Percentiles rank a stretch among this genome's conserved stretches.
Evolutionary conservation across 2,888 invertebrate species (phyloP).

Genomic region (Pelosia muscerda): DNA sequence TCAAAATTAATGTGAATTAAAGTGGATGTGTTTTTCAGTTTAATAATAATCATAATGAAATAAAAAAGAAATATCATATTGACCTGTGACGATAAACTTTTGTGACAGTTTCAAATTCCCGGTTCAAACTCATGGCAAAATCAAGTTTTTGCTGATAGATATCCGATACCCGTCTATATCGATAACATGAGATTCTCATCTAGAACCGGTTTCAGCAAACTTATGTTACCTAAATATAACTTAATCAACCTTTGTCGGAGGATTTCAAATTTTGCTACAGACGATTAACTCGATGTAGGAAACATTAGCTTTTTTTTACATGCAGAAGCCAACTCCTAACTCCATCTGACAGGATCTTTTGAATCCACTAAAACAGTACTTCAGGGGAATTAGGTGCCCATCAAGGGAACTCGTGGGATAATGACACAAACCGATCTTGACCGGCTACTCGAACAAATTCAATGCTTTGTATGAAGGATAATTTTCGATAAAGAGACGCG

Average conservation of each 20-base stretch:
- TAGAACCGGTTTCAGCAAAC: constrained; percentile 7
- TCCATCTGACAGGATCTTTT: not conserved
- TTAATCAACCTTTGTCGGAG: not conserved
- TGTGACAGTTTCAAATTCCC: constrained; percentile 15
- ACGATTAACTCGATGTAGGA: not conserved
- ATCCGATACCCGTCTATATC: not conserved
- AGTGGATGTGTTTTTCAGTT: not conserved
- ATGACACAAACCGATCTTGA: not conserved
- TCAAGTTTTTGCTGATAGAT: constrained; percentile 5
- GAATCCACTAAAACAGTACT: not conserved
- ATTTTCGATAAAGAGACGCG: not conserved
- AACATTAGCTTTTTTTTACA: not conserved
- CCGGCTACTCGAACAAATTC: not conserved
- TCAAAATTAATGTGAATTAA: not conserved
- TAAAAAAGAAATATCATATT: not conserved
- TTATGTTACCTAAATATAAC: constrained; percentile 12
- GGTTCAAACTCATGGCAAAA: constrained; percentile 5
- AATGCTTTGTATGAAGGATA: not conserved
- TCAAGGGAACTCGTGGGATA: not conserved
- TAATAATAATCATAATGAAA: not conserved
- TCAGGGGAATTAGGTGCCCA: not conserved
- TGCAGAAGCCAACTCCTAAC: not conserved
- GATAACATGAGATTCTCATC: constrained; percentile 3
- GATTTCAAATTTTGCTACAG: constrained; percentile 1
- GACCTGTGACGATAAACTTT: constrained; percentile 3